Percentiles rank a stretch among this genome's conserved stretches.
Evolutionary conservation across 2,888 invertebrate genomes (phyloP).

Genomic region (Vesta saturnalis): DNA sequence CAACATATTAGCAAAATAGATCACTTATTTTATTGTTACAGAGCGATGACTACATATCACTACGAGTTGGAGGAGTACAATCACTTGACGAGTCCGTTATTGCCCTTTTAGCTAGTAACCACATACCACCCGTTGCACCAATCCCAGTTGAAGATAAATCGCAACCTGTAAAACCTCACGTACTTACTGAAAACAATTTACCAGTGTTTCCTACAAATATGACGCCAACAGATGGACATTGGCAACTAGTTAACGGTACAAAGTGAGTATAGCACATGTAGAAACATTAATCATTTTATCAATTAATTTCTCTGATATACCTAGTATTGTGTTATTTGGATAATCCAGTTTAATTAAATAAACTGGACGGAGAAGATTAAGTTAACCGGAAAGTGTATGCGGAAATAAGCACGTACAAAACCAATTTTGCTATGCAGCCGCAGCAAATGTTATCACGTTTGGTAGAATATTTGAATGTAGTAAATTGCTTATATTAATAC

Average conservation of each 20-base stretch:
- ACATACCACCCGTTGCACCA: conserved; percentile 38
- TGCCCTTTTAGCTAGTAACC: conserved; percentile 54
- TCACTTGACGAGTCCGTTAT: conserved; percentile 60
- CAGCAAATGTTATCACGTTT: background rate
- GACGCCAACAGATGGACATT: conserved; percentile 77
- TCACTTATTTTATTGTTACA: too few relatives aligned
- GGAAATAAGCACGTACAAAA: conserved; percentile 11
- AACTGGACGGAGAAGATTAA: conserved; percentile 12
- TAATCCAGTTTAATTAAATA: too few relatives aligned
- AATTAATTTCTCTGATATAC: too few relatives aligned
- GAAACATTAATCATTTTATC: too few relatives aligned
- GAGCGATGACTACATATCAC: conserved; percentile 65
- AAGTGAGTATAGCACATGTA: conserved; percentile 68
- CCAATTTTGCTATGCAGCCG: background rate
- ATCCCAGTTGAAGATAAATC: conserved; percentile 42
- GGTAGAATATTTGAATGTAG: too few relatives aligned
- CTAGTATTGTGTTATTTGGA: too few relatives aligned
- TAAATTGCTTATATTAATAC: background rate
- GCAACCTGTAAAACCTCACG: conserved; percentile 47
- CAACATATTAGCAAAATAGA: too few relatives aligned
- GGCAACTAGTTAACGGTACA: conserved; percentile 81
- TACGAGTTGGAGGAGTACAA: conserved; percentile 62
- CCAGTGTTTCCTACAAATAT: conserved; percentile 73
- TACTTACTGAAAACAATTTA: conserved; percentile 60
- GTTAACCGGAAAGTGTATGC: background rate